Conservation (phyloP, 2,888 invertebrate genomes). For the Machimus rusticus region DNA sequence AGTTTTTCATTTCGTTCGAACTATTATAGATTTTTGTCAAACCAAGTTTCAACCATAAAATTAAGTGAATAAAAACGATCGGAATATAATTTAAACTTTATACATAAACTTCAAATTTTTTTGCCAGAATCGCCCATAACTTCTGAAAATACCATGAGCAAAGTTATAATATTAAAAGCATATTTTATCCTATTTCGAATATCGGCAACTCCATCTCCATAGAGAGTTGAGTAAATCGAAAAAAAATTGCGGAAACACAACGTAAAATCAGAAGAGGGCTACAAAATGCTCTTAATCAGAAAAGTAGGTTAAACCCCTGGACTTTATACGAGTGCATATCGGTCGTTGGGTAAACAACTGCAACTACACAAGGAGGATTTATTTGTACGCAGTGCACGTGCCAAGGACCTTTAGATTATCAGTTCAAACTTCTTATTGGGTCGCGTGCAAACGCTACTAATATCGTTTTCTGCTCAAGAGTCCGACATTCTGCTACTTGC, state of each 20-base stretch:
- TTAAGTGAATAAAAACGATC: too few relatives aligned
- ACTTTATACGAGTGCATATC: not conserved
- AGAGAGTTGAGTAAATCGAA: not conserved
- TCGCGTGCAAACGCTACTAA: not conserved
- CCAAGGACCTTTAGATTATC: not conserved
- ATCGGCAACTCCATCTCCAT: not conserved
- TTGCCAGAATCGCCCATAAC: not conserved
- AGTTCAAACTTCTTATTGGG: not conserved
- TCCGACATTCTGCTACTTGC: not conserved
- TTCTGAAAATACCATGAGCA: not conserved
- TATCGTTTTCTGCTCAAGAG: not conserved
- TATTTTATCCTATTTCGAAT: not conserved
- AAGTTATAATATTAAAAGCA: not conserved
- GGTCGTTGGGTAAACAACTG: not conserved
- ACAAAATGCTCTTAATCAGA: not conserved
- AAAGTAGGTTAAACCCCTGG: not conserved
- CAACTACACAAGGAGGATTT: not conserved
- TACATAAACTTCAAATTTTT: not conserved
- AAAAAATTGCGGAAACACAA: not conserved
- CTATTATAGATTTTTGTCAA: too few relatives aligned
- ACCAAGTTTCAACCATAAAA: too few relatives aligned
- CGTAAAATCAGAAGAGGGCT: not conserved
- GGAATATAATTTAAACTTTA: not conserved
- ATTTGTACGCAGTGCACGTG: not conserved
- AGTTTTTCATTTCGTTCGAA: too few relatives aligned